phyloP scores from a whole-genome alignment of 2,113 vertebrate genomes.

The Sander lucioperca region DNA sequence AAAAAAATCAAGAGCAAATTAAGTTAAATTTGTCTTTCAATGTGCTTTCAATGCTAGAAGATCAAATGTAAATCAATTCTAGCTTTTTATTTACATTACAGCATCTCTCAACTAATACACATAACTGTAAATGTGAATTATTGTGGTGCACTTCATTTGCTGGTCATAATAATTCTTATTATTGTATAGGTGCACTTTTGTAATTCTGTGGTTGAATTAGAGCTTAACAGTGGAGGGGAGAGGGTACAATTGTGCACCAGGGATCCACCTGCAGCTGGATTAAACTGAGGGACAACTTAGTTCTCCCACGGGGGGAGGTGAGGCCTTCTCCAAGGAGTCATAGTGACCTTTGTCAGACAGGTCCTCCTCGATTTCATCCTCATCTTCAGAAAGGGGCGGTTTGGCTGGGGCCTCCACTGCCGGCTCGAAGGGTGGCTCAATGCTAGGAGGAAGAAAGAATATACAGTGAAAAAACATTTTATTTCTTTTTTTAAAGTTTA shows the following conservation, averaged over 20 bases:
- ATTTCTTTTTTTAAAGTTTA: background rate
- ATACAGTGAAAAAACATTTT: rapidly evolving
- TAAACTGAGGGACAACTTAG: conserved; percentile 1
- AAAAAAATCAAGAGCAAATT: background rate
- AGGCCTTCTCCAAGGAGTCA: conserved; percentile 57
- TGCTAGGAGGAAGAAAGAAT: conserved; percentile 7
- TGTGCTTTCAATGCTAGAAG: background rate
- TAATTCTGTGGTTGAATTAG: conserved; percentile 8
- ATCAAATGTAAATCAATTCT: conserved; percentile 20
- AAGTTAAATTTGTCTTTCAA: no score
- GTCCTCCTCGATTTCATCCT: conserved; percentile 11
- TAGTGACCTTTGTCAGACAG: conserved; percentile 51
- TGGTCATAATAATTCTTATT: background rate
- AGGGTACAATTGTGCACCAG: background rate
- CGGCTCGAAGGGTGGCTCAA: conserved; percentile 30
- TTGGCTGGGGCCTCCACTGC: conserved; percentile 53
- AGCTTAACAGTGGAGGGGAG: conserved; percentile 6
- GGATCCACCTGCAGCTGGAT: conserved; percentile 5
- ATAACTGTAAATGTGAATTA: background rate
- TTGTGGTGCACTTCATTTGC: background rate
- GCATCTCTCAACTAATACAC: conserved; percentile 1
- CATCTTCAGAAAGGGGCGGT: conserved; percentile 51
- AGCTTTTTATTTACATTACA: conserved; percentile 33
- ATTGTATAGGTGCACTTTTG: background rate
- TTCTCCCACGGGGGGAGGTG: background rate